A percentile compares a stretch with the other conserved stretches of the same genome.
Evolutionary conservation across 2,888 invertebrate species (phyloP).

Genomic region (Lepetodrilus schrolli): DNA sequence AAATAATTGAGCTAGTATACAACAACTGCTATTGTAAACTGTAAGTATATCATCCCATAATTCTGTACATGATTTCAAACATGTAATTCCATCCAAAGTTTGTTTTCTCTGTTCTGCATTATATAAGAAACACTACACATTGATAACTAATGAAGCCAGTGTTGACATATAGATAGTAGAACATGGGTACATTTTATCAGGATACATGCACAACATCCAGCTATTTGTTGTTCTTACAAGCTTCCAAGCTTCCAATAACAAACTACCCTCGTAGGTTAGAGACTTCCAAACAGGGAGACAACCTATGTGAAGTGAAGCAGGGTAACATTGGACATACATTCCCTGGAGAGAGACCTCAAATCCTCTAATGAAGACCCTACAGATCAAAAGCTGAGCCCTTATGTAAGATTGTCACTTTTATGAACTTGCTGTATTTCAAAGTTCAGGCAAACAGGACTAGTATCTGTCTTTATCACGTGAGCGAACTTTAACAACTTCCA

Average conservation of each 20-base stretch:
- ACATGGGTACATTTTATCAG: not conserved
- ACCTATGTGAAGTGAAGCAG: not conserved
- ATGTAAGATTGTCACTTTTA: constrained; percentile 14
- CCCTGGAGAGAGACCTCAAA: not conserved
- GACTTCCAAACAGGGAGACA: not conserved
- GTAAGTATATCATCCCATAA: no score
- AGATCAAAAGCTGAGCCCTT: constrained; percentile 15
- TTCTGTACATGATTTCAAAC: no score
- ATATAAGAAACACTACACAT: not conserved
- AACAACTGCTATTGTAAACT: no score
- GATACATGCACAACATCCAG: not conserved
- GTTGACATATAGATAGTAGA: not conserved
- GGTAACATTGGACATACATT: not conserved
- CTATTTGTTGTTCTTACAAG: not conserved
- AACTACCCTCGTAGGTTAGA: not conserved
- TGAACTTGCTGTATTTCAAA: constrained; percentile 5
- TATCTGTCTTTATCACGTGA: not conserved
- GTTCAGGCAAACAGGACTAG: constrained; percentile 2
- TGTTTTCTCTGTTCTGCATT: no score
- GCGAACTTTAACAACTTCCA: not conserved
- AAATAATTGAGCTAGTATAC: no score
- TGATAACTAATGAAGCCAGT: not conserved
- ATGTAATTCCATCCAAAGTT: no score
- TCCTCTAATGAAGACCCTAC: not conserved
- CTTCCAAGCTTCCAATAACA: constrained; percentile 9